These are phyloP conservation scores for Gymnosoma rotundatum DNA, from an alignment of 2,888 invertebrate genomes.

Conservation along the genomic window DNA sequence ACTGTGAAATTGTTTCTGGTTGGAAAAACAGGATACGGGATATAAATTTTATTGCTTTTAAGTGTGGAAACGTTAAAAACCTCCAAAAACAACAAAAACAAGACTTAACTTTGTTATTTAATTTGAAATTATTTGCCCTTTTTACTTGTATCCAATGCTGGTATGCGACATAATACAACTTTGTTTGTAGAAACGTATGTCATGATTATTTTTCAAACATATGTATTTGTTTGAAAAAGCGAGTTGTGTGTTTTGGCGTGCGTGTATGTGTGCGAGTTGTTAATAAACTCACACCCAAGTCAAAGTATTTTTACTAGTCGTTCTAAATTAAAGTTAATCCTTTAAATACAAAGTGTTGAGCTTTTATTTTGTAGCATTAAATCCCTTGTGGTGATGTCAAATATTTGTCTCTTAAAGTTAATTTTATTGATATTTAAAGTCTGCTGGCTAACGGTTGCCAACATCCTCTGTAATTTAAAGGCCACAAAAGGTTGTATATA, in stretches of 20 bases:
- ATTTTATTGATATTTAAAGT: conserved; percentile 11
- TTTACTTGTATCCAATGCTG: background rate
- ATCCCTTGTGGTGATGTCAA: conserved; percentile 9
- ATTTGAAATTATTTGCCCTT: conserved; percentile 28
- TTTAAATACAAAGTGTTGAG: conserved; percentile 9
- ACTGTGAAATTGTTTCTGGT: conserved; percentile 11
- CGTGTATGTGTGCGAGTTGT: background rate
- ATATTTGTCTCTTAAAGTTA: conserved; percentile 1
- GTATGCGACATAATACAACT: conserved; percentile 26
- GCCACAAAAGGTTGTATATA: too few relatives aligned
- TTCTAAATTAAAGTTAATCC: conserved; percentile 14
- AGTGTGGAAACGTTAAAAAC: background rate
- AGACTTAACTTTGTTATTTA: conserved; percentile 39
- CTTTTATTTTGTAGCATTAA: background rate
- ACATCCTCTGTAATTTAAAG: background rate
- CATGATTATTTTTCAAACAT: conserved; percentile 19
- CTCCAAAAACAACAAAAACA: background rate
- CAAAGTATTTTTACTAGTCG: background rate
- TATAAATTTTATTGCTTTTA: conserved; percentile 35
- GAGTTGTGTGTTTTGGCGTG: background rate
- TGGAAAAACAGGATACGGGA: conserved; percentile 10
- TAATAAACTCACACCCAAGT: background rate
- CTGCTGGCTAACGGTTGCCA: background rate
- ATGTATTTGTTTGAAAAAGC: background rate
- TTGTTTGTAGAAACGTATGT: conserved; percentile 9